These are phyloP conservation scores for Cuculus canorus DNA, from an alignment of 2,797 vertebrate species.

Conservation along the genomic window DNA sequence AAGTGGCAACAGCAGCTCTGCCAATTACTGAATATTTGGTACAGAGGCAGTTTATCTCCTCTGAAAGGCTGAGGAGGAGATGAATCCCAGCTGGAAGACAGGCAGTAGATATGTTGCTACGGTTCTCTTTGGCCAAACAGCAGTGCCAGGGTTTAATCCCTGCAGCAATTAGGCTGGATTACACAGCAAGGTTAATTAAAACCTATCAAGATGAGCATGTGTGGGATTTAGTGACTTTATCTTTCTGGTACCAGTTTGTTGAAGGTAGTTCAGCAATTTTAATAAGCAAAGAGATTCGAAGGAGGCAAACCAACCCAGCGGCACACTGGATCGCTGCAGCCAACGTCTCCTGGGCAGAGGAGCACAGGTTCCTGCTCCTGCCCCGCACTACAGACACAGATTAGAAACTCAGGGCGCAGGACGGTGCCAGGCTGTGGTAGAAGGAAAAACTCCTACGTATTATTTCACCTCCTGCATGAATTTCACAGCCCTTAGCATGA, in stretches of 20 bases:
- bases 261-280: constrained; percentile 10
- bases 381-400: rapidly evolving
- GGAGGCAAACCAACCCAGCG: not conserved
- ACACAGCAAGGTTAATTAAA: constrained; percentile 50
- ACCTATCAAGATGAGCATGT: not conserved
- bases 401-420: not conserved
- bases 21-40: not conserved
- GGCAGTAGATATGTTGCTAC: not conserved
- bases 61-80: constrained; percentile 34
- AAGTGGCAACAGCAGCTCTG: constrained; percentile 38
- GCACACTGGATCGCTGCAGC: rapidly evolving
- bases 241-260: constrained; percentile 9
- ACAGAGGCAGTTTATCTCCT: constrained; percentile 34
- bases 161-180: constrained; percentile 41
- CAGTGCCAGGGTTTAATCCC: constrained; percentile 27
- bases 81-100: constrained; percentile 54
- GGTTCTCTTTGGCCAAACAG: not conserved
- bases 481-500: not conserved
- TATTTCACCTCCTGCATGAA: rapidly evolving
- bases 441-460: not conserved
- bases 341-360: not conserved
- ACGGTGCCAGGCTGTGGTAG: rapidly evolving
- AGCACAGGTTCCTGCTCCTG: rapidly evolving
- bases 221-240: constrained; percentile 41
- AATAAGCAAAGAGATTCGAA: not conserved